These are phyloP conservation scores for Pseudococcus longispinus DNA, from an alignment of 2,888 invertebrate species.

Conservation along the genomic window DNA sequence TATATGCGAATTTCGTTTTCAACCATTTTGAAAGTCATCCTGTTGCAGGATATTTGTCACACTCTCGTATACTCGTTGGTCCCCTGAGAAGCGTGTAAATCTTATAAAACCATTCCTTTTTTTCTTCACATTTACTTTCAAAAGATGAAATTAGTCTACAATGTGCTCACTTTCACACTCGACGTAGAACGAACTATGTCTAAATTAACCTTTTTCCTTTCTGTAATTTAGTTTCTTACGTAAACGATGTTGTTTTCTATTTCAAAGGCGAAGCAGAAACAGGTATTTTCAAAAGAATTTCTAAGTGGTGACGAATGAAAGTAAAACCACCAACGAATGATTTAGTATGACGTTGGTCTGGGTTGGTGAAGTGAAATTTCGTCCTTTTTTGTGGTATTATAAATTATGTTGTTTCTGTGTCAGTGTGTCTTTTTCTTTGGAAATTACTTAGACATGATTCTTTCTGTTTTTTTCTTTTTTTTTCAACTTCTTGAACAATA, in stretches of 20 bases:
- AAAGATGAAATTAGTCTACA: neutral
- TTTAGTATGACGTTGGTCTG: neutral
- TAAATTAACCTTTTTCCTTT: neutral
- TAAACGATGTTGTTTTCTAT: neutral
- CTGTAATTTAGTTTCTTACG: neutral
- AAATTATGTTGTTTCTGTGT: constrained; percentile 8
- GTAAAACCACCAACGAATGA: constrained; percentile 8
- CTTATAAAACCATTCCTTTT: neutral
- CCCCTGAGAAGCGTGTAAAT: constrained; percentile 26
- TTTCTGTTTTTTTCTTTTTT: neutral
- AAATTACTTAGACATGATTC: neutral
- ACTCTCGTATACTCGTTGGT: neutral
- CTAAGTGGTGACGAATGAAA: neutral
- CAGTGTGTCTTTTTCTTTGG: neutral
- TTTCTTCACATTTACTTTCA: neutral
- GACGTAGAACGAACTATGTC: neutral
- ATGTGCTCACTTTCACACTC: neutral
- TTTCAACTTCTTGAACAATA: neutral
- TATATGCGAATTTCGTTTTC: neutral
- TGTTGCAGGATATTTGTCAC: neutral
- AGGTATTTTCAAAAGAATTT: neutral
- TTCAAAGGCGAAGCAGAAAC: neutral
- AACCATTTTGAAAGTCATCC: neutral
- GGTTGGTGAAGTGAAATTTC: neutral
- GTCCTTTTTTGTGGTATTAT: neutral